Conservation (phyloP, 2,797 vertebrate species). For the Chelonia mydas region DNA sequence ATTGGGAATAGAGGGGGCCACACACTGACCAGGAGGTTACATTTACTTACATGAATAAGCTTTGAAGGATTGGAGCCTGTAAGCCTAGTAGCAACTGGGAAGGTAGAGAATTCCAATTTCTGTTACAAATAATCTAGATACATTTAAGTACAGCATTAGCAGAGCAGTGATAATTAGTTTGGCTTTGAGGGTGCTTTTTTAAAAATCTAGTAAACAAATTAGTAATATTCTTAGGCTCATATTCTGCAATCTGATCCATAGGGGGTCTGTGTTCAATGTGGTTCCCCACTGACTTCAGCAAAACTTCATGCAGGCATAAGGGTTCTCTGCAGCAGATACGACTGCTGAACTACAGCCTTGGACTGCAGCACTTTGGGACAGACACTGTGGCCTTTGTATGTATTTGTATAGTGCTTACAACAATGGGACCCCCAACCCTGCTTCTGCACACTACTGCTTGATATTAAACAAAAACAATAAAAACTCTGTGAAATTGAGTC, state of each 20-base stretch:
- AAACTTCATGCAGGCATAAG: not conserved
- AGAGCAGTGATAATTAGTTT: not conserved
- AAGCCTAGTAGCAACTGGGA: not conserved
- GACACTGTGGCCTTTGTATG: not conserved
- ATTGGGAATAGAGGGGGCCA: not conserved
- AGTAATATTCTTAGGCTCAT: not conserved
- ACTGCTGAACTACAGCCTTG: not conserved
- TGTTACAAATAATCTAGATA: not conserved
- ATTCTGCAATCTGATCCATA: not conserved
- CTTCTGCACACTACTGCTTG: not conserved
- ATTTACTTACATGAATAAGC: not conserved
- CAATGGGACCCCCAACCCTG: not conserved
- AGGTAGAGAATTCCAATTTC: not conserved
- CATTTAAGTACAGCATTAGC: not conserved
- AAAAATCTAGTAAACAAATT: not conserved
- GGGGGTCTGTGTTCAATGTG: not conserved
- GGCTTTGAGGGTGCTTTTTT: not conserved
- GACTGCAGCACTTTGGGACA: not conserved
- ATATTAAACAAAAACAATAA: not conserved
- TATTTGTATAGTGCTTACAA: not conserved
- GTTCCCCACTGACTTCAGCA: not conserved
- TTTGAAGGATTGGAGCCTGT: not conserved
- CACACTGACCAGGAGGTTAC: not conserved
- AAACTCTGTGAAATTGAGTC: not conserved
- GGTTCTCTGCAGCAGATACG: not conserved